Evolutionary conservation across 2,888 invertebrate species (phyloP).

Genomic region (Sericinus montela): DNA sequence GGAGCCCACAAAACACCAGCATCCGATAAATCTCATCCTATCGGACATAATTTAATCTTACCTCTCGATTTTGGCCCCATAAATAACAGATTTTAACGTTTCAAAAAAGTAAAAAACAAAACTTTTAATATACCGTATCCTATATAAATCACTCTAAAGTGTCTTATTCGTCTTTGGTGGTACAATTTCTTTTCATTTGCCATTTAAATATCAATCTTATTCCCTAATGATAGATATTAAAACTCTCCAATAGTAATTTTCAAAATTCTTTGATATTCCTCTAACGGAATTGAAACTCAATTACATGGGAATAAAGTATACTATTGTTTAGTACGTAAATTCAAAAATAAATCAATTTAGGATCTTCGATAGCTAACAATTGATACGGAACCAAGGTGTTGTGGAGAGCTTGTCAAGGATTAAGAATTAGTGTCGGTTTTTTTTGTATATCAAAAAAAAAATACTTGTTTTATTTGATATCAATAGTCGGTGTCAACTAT

Average conservation of each 20-base stretch:
- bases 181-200: conserved; percentile 27
- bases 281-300: background rate
- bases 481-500: too few species aligned
- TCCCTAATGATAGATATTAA: background rate
- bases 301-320: background rate
- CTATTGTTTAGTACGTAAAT: conserved; percentile 26
- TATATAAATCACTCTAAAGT: conserved; percentile 73
- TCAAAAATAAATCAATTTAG: conserved; percentile 60
- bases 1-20: conserved; percentile 46
- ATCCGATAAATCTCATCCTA: conserved; percentile 66
- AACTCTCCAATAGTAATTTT: background rate
- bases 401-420: conserved; percentile 40
- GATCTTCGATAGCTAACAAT: conserved; percentile 49
- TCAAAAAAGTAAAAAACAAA: conserved; percentile 70
- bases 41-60: conserved; percentile 75
- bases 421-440: conserved; percentile 29
- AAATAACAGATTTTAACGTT: conserved; percentile 77
- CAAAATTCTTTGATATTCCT: background rate
- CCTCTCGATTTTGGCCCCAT: conserved; percentile 74
- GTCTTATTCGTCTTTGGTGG: conserved; percentile 75
- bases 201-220: conserved; percentile 22
- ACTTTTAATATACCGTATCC: conserved; percentile 75
- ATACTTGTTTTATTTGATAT: background rate
- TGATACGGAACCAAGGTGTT: conserved; percentile 46
- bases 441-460: conserved; percentile 16